A percentile compares a stretch with the other conserved stretches of the same genome.
Conservation (phyloP, 2,888 invertebrate species). For the Rapana venosa region DNA sequence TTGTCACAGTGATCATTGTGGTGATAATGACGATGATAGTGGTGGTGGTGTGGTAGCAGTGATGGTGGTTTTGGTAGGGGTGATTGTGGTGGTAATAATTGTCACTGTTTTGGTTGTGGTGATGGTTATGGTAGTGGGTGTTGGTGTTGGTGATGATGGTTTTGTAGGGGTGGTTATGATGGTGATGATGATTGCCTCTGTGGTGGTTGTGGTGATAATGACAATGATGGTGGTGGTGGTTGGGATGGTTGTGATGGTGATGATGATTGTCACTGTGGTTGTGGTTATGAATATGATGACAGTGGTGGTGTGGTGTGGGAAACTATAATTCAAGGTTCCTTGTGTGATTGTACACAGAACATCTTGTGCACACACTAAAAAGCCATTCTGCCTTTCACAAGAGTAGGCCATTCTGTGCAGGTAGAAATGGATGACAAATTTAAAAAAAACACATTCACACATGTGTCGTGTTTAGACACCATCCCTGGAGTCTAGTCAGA, state of each 20-base stretch:
- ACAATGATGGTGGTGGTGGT: neutral
- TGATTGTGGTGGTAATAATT: neutral
- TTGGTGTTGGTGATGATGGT: neutral
- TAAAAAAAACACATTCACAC: too few relatives aligned
- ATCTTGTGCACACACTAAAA: too few relatives aligned
- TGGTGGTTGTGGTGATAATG: neutral
- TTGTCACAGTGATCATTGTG: conserved; percentile 83
- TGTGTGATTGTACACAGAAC: too few relatives aligned
- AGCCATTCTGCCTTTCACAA: too few relatives aligned
- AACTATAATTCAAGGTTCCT: too few relatives aligned
- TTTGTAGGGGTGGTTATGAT: neutral
- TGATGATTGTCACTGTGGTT: neutral
- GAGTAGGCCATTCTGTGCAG: too few relatives aligned
- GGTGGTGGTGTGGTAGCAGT: too few relatives aligned
- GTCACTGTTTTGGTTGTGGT: too few relatives aligned
- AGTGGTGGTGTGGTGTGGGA: too few relatives aligned
- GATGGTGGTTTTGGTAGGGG: neutral
- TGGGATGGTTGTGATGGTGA: neutral
- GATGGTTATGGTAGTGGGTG: neutral
- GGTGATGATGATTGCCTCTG: neutral
- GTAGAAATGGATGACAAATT: too few relatives aligned
- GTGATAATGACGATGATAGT: neutral
- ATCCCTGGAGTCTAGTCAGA: too few relatives aligned
- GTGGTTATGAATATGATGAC: neutral
- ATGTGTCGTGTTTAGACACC: too few relatives aligned